Conservation (phyloP, 2,113 vertebrate genomes). For the Callionymus lyra region DNA sequence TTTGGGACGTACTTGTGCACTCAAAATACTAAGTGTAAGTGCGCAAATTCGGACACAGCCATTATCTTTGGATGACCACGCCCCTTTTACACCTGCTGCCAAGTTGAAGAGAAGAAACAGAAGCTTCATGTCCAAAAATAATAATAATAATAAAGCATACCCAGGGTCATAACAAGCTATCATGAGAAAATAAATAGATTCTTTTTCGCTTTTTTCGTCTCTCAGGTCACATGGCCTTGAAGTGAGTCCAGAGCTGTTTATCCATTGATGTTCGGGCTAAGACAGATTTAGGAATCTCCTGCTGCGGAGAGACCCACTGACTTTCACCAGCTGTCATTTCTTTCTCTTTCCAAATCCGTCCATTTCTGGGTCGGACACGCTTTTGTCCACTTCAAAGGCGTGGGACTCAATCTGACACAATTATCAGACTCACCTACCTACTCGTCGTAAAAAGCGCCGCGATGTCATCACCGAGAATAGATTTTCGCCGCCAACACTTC, state of each 20-base stretch:
- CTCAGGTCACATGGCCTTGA: slow-evolving; percentile 10
- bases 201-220: background rate
- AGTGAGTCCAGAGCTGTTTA: slow-evolving; percentile 22
- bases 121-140: no score
- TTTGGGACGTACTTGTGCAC: no score
- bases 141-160: no score
- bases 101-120: no score
- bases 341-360: slow-evolving; percentile 24
- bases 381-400: slow-evolving; percentile 21
- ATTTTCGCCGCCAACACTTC: slow-evolving; percentile 20
- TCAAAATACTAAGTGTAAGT: no score
- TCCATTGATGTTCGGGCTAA: slow-evolving; percentile 35
- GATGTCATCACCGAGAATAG: slow-evolving; percentile 18
- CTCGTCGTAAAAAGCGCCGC: slow-evolving; percentile 26
- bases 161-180: no score
- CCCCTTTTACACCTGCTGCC: no score
- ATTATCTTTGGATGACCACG: no score
- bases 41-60: no score
- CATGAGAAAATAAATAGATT: no score
- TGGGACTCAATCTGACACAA: slow-evolving; percentile 16
- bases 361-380: background rate
- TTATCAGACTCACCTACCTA: slow-evolving; percentile 29
- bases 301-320: slow-evolving; percentile 24
- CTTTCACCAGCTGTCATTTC: slow-evolving; percentile 12
- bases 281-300: slow-evolving; percentile 25